Conservation (phyloP, 2,888 invertebrate species). For the Spisula solida region DNA sequence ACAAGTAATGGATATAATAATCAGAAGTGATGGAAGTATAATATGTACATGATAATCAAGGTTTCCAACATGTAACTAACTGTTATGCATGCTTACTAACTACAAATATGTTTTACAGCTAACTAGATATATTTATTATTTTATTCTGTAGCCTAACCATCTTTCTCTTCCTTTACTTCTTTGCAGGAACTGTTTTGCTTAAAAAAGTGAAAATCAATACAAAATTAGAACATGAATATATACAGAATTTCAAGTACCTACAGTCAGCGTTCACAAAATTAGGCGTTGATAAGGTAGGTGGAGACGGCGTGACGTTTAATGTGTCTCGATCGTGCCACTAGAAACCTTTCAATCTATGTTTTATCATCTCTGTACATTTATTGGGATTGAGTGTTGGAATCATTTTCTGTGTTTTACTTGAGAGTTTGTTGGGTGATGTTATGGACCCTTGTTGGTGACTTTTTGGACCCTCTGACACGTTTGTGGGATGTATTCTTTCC, state of each 20-base stretch:
- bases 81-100: conserved; percentile 51
- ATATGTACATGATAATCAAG: not conserved
- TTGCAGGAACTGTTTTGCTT: conserved; percentile 89
- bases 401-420: not conserved
- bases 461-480: not conserved
- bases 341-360: conserved; percentile 26
- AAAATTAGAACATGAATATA: conserved; percentile 99
- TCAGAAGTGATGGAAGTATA: not conserved
- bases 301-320: conserved; percentile 66
- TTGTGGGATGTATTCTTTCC: too few relatives aligned
- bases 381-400: not conserved
- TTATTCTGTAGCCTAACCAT: conserved; percentile 21
- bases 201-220: conserved; percentile 99
- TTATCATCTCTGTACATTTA: not conserved
- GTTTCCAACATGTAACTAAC: conserved; percentile 8
- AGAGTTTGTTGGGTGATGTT: conserved; percentile 12
- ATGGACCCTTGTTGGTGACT: not conserved
- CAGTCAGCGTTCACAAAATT: conserved; percentile 99
- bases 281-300: conserved; percentile 97
- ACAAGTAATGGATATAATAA: too few relatives aligned
- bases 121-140: conserved; percentile 14
- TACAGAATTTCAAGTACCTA: conserved; percentile 99
- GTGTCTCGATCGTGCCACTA: conserved; percentile 67
- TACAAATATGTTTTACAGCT: conserved; percentile 46
- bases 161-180: conserved; percentile 49